Conservation (phyloP, 2,888 invertebrate species). For the Apocheima hispidaria region DNA sequence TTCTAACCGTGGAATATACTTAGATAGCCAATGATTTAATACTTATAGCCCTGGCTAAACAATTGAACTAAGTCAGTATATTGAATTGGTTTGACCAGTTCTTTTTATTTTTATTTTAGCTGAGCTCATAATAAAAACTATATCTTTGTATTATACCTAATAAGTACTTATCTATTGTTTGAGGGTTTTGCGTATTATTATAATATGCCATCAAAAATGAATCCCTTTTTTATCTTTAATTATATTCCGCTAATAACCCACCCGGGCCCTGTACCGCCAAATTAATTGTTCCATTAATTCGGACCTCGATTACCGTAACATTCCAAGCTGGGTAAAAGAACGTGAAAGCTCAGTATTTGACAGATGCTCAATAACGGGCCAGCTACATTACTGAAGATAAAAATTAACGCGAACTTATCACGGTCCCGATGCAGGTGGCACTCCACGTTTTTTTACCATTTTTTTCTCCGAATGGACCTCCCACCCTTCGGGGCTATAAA, state of each 20-base stretch:
- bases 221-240: too few species aligned
- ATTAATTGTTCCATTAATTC: conserved; percentile 19
- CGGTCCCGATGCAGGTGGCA: conserved; percentile 50
- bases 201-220: too few species aligned
- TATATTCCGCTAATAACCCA: background rate
- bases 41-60: too few species aligned
- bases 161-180: too few species aligned
- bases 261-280: background rate
- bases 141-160: too few species aligned
- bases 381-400: conserved; percentile 49
- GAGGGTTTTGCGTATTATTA: too few species aligned
- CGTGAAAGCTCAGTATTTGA: conserved; percentile 47
- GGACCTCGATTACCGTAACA: conserved; percentile 23
- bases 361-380: conserved; percentile 44
- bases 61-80: too few species aligned
- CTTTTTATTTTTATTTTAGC: too few species aligned
- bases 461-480: conserved; percentile 50
- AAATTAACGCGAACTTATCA: conserved; percentile 53
- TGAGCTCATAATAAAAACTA: too few species aligned
- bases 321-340: conserved; percentile 37
- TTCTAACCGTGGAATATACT: too few species aligned
- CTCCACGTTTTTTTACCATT: conserved; percentile 38
- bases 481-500: conserved; percentile 65
- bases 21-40: too few species aligned
- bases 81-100: too few species aligned